Conservation (phyloP, 2,797 vertebrate genomes). For the Phoebastria nigripes region DNA sequence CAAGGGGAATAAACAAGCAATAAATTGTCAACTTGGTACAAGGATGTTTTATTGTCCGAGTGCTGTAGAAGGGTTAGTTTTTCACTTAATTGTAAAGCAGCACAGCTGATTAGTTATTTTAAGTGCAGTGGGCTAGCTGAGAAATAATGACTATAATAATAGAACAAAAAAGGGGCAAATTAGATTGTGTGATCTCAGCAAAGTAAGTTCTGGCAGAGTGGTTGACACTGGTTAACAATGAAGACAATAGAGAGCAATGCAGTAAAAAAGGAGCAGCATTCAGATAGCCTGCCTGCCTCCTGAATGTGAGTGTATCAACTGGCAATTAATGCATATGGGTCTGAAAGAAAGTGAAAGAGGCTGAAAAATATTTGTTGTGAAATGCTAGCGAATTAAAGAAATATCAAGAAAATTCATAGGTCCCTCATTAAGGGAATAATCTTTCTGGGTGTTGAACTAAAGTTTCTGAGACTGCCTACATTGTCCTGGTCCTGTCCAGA, state of each 20-base stretch:
- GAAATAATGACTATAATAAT: slow-evolving; percentile 8
- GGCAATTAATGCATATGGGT: background rate
- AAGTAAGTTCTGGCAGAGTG: background rate
- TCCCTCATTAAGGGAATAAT: background rate
- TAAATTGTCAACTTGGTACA: background rate
- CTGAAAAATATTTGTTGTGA: background rate
- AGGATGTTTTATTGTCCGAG: background rate
- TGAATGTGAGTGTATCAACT: background rate
- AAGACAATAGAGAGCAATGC: background rate
- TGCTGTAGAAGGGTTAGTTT: background rate
- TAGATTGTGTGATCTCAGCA: background rate
- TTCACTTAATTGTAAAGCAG: background rate
- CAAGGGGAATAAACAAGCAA: background rate
- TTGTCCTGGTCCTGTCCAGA: background rate
- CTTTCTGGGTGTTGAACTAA: background rate
- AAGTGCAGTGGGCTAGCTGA: background rate
- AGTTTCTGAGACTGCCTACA: background rate
- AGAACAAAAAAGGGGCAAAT: background rate
- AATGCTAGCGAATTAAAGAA: background rate
- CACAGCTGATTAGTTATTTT: slow-evolving; percentile 5
- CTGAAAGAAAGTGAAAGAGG: background rate
- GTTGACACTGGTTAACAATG: background rate
- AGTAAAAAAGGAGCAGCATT: background rate
- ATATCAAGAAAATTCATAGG: background rate
- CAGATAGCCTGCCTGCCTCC: background rate